These are phyloP conservation scores for Vulpes vulpes DNA, from an alignment of 2,113 vertebrate genomes.

Conservation along the genomic window DNA sequence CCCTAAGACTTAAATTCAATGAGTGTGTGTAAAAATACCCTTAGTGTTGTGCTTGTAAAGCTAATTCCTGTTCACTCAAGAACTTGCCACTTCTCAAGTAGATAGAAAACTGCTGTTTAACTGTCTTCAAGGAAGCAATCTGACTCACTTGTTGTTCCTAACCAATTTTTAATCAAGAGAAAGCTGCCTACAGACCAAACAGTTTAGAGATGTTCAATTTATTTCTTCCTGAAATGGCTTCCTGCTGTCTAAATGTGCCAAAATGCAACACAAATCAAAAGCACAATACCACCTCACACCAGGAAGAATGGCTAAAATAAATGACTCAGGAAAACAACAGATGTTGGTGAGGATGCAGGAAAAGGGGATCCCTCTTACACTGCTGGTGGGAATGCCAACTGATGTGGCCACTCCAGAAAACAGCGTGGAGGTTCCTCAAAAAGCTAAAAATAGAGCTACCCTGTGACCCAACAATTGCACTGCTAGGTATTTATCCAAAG, in stretches of 20 bases:
- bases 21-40: conserved; percentile 73
- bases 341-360: background rate
- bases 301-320: background rate
- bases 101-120: conserved; percentile 57
- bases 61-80: conserved; percentile 77
- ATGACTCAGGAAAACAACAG: background rate
- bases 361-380: background rate
- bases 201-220: background rate
- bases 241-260: background rate
- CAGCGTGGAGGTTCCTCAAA: background rate
- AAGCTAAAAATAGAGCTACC: background rate
- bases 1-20: conserved; percentile 71
- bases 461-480: background rate
- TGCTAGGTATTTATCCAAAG: background rate
- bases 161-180: conserved; percentile 67
- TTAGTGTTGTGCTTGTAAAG: conserved; percentile 65
- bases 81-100: conserved; percentile 66
- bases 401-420: background rate
- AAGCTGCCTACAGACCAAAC: background rate
- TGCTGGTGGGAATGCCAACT: background rate
- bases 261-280: background rate
- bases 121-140: conserved; percentile 24
- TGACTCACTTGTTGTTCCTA: conserved; percentile 63
- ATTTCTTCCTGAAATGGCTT: conserved; percentile 30
- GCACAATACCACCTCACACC: background rate